Base-by-base conservation (phyloP, 1,140 invertebrate genomes). In the Hylaeus anthracinus region DNA sequence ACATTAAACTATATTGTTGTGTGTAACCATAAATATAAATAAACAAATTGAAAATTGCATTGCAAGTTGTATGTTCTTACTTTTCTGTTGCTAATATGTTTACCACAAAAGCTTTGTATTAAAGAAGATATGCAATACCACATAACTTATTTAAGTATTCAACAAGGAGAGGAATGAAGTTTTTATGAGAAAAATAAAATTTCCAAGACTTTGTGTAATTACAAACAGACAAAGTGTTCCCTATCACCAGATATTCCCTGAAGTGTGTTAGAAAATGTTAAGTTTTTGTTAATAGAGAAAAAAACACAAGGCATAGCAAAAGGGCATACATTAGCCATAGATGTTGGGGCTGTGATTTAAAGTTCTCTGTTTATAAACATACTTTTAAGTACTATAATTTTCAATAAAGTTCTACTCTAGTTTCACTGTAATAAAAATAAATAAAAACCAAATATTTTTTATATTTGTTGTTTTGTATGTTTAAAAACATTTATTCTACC, bases 201-300 rank as follows among this genome's bases (percentile, higher is more conserved):
- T 80, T 58, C 66, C 51, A 72, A 72, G 53, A 82, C 48, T 79
- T 72, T 39, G 12, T 58, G 26, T 78, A 84, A 63, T 63, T 56
- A 78, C 12, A 39, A 79, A 37, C n/a, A 75, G 45, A 12, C 67
- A 69, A 71, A 77, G 56, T 79, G 78, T 79, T 89, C 80, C 73
- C 79, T 85, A 90, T 84, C 90, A 91, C 90, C 90, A 91, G 90
- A 91, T 91, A 91, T 91, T 91, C 90, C 90, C 90, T 88, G 70
- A 84, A 88, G 82, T 82, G 80, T 87, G 76, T 89, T 88, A 87
- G 73, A 82, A 51, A 72, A 80, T 86, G 79, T 90, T 83, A 87
- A 78, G 84, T 88, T 71, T 78, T 66, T 77, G 61, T 84, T 60
- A 78, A 53, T 70, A 84, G 56, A 72, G 75, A 69, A 86, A 72